Conservation (phyloP, 2,797 vertebrate species). For the Peromyscus attwateri region DNA sequence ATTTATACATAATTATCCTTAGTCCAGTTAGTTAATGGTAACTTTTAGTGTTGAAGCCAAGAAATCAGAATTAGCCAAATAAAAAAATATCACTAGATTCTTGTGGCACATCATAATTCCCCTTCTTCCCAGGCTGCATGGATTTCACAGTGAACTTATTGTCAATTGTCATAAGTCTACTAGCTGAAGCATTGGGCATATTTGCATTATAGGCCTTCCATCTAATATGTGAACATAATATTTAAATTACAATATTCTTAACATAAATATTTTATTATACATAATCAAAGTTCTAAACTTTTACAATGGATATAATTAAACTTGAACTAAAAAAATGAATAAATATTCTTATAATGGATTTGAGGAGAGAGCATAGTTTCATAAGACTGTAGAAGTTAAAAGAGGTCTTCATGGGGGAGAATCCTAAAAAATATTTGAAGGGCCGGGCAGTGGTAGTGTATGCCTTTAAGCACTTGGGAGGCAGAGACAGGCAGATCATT, state of each 20-base stretch:
- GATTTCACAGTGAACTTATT: not conserved
- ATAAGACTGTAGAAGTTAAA: not conserved
- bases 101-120: not conserved
- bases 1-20: not conserved
- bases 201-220: not conserved
- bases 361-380: not conserved
- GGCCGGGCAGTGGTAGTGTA: too few species aligned
- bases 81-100: not conserved
- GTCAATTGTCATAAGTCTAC: constrained; percentile 37
- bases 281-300: not conserved
- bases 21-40: not conserved
- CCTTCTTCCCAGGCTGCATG: not conserved
- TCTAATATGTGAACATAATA: constrained; percentile 5
- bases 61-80: not conserved
- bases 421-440: not conserved
- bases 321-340: not conserved
- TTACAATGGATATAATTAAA: constrained; percentile 20
- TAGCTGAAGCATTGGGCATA: constrained; percentile 22
- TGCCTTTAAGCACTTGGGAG: too few species aligned
- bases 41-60: not conserved
- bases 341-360: not conserved
- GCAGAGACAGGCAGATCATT: too few species aligned
- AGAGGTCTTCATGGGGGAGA: not conserved
- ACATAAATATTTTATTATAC: constrained; percentile 27
- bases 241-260: constrained; percentile 22